Conservation (phyloP, 2,113 vertebrate genomes). For the Phyllopteryx taeniolatus region DNA sequence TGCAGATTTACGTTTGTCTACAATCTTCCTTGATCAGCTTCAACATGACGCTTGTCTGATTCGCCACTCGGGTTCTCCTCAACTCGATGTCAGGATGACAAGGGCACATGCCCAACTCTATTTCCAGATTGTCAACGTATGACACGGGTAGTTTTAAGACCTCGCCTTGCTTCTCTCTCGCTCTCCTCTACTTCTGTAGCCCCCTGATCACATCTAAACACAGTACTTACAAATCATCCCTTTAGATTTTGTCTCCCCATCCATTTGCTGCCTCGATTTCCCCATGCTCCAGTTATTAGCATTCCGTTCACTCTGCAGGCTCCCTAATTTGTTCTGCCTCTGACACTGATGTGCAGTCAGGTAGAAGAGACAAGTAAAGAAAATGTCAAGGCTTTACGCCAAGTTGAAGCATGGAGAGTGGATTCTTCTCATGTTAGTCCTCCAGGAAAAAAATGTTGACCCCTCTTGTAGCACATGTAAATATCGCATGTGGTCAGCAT, state of each 20-base stretch:
- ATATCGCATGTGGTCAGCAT: conserved; percentile 7
- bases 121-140: conserved; percentile 40
- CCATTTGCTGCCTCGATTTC: background rate
- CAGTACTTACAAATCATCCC: no score
- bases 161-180: background rate
- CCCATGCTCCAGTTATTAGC: conserved; percentile 23
- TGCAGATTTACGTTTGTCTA: conserved; percentile 51
- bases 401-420: conserved; percentile 33
- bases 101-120: conserved; percentile 23
- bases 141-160: conserved; percentile 32
- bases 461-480: conserved; percentile 4
- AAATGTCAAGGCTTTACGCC: conserved; percentile 36
- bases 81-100: conserved; percentile 29
- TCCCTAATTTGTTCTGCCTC: conserved; percentile 41
- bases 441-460: conserved; percentile 5
- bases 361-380: conserved; percentile 39
- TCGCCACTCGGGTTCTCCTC: conserved; percentile 37
- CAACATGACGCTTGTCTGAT: conserved; percentile 24
- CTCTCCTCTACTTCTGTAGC: background rate
- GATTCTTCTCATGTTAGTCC: conserved; percentile 19
- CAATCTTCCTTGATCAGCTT: conserved; percentile 26
- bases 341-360: conserved; percentile 38
- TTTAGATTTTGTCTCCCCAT: background rate
- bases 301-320: conserved; percentile 22
- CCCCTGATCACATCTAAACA: background rate